Percentiles rank a stretch among this genome's conserved stretches.
These are phyloP conservation scores for Carduelis carduelis DNA, from an alignment of 2,797 vertebrate species.

Conservation along the genomic window DNA sequence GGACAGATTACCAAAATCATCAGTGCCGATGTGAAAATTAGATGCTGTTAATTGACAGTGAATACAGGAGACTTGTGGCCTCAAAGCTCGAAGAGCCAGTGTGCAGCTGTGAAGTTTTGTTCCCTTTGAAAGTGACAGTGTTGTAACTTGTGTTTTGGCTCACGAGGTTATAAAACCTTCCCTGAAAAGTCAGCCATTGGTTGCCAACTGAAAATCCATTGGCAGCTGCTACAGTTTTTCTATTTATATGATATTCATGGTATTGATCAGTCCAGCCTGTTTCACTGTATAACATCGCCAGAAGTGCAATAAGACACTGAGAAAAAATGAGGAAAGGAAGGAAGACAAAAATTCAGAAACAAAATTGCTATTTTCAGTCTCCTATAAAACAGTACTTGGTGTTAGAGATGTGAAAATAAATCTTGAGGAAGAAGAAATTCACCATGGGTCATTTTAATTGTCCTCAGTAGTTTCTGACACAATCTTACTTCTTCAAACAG, in stretches of 20 bases:
- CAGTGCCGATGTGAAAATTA: neutral
- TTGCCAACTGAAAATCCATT: neutral
- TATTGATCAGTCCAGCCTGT: neutral
- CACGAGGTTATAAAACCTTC: neutral
- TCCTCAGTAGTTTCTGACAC: neutral
- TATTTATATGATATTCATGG: neutral
- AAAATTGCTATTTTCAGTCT: neutral
- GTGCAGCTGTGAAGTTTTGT: neutral
- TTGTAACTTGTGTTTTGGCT: neutral
- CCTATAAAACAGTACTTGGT: neutral
- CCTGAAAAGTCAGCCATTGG: neutral
- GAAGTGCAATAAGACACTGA: neutral
- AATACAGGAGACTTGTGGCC: neutral
- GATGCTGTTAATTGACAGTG: neutral
- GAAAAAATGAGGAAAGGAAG: neutral
- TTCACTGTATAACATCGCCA: neutral
- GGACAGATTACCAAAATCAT: neutral
- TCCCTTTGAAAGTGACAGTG: neutral
- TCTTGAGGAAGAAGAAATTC: neutral
- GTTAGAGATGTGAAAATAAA: neutral
- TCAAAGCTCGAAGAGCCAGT: neutral
- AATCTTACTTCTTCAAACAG: neutral
- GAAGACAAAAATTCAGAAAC: neutral
- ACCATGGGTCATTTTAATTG: neutral
- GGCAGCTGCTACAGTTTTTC: neutral